Evolutionary conservation across 30 jellyfish, hydroid and myxozoan species (phyloP).

Genomic region (Cassiopea andromeda): DNA sequence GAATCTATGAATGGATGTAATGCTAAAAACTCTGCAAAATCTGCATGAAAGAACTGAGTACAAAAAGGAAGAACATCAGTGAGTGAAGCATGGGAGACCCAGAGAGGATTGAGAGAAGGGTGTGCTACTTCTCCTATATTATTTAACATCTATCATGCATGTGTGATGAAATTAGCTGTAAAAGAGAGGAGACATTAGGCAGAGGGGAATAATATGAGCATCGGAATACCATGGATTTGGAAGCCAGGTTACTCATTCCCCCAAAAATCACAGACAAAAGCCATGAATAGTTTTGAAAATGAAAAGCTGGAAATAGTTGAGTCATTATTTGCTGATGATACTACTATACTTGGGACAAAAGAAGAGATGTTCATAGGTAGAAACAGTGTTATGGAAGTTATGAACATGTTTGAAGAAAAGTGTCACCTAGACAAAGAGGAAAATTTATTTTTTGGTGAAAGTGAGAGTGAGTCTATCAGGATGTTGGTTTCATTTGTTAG

Average conservation of each 20-base stretch:
- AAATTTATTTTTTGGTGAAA: background rate
- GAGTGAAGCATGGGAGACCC: background rate
- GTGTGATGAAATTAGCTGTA: constrained; percentile 6
- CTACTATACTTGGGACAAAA: background rate
- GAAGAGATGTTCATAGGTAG: background rate
- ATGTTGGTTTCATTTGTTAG: constrained; percentile 1
- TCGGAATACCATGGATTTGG: constrained; percentile 10
- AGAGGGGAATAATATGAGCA: background rate
- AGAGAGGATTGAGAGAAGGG: background rate
- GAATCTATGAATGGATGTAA: background rate
- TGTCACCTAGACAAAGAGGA: background rate
- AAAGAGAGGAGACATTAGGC: background rate
- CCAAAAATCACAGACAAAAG: constrained; percentile 1
- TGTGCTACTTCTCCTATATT: background rate
- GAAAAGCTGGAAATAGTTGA: background rate
- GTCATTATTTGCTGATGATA: constrained; percentile 8
- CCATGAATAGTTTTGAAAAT: background rate
- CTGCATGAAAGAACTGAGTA: background rate
- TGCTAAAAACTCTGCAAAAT: background rate
- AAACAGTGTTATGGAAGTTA: background rate
- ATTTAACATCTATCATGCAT: constrained; percentile 6
- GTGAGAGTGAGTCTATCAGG: constrained; percentile 18
- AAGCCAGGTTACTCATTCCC: constrained; percentile 1
- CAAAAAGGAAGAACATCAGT: background rate
- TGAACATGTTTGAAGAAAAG: constrained; percentile 6